Evolutionary conservation across 2,113 vertebrate genomes (phyloP).

Genomic region (Rynchops niger): DNA sequence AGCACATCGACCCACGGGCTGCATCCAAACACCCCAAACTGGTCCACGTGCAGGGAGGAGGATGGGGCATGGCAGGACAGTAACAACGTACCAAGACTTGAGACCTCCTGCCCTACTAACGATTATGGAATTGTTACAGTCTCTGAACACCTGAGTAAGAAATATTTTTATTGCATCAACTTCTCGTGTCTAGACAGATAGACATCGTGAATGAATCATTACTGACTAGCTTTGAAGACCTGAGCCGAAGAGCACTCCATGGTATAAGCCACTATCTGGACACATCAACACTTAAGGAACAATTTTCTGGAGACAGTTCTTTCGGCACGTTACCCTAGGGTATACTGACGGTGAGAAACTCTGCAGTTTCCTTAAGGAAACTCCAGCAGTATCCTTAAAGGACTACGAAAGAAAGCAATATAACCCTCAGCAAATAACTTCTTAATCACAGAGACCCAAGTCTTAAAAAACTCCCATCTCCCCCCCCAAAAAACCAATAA

Average conservation of each 20-base stretch:
- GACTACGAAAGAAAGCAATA: not conserved
- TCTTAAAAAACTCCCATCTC: not conserved
- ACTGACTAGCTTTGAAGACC: slow-evolving; percentile 21
- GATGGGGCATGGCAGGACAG: not conserved
- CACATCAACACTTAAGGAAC: not conserved
- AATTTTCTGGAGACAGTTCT: slow-evolving; percentile 46
- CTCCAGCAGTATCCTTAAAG: not conserved
- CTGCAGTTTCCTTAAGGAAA: not conserved
- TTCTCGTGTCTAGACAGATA: slow-evolving; percentile 59
- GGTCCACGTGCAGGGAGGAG: not conserved
- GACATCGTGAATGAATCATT: slow-evolving; percentile 27
- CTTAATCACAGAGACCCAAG: not conserved
- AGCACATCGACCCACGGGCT: not conserved
- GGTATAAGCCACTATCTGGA: slow-evolving; percentile 41
- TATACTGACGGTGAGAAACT: not conserved
- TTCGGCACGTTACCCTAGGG: not conserved
- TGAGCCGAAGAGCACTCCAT: not conserved
- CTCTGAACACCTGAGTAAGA: slow-evolving; percentile 6
- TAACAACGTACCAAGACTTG: not conserved
- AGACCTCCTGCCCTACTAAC: slow-evolving; percentile 5
- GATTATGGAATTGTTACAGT: not conserved
- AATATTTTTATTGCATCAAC: slow-evolving; percentile 32
- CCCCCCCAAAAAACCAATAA: rapidly evolving
- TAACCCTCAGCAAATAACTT: not conserved
- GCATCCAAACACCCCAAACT: not conserved